Evolutionary conservation across 2,797 vertebrate species (phyloP), one percentile per base, ranked within the genome.

Genomic region (Glyptemys insculpta): DNA sequence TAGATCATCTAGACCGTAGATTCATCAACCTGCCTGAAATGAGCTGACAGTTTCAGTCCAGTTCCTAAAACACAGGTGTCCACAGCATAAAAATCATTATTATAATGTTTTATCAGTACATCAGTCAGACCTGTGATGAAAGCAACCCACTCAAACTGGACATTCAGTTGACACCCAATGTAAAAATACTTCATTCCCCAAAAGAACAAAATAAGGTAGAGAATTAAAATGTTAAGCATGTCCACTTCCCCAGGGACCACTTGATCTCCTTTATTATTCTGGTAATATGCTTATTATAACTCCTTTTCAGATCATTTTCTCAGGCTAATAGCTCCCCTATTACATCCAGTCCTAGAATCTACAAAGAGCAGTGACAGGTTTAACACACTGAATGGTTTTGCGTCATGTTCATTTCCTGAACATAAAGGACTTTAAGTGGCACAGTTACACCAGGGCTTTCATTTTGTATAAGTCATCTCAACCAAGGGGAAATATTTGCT

Each of bases 91-190:
- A 62, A 21, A 19, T 92, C 81, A 81, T 29, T 81, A 82, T 85
- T 87, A 44, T 81, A 90, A 79, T 91, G 80, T 89, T 92, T 78
- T 83, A 25, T 41, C 89, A 19, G 87, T n/a, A 27, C 56, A 92
- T 92, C 88, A 92, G 89, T 93, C 93, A 83, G 53, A 68, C 74
- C 62, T 62, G 90, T 88, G 91, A 97, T 97, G 93, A 96, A 49
- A 5, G 29, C 83, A 92, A 82, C 86, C 27, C 65, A 4, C 81
- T 47, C 52, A 87, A 54, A 2, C 1, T 52, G 57, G 85, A 27
- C 44, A n/a, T 5, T 2, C 44, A 47, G 37, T 85, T 56, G n/a
- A 53, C 52, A 88, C 80, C 72, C 2, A 0, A 2, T 0, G 2
- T 68, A 56, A 68, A 89, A 93, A 89, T 1, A 9, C 5, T n/a